These are phyloP conservation scores for Tetramorium parvispinum DNA, from an alignment of 1,140 invertebrate species.

Conservation along the genomic window DNA sequence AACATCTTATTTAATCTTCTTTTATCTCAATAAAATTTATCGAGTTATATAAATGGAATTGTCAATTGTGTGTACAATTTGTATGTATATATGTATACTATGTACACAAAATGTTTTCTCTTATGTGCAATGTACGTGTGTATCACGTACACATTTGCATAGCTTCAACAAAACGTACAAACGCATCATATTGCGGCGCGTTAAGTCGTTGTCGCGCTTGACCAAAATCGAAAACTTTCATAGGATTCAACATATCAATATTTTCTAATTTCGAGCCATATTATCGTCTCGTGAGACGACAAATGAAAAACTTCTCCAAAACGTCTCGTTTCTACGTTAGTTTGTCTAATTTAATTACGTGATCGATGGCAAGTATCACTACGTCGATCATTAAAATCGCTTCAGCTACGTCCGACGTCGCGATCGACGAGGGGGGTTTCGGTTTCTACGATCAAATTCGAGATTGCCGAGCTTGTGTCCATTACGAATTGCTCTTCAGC, in stretches of 20 bases:
- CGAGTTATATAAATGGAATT: slow-evolving; percentile 61
- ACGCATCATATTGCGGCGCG: slow-evolving; percentile 66
- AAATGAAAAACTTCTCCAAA: slow-evolving; percentile 17
- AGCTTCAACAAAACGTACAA: slow-evolving; percentile 78
- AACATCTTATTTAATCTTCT: slow-evolving; percentile 49
- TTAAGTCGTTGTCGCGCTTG: slow-evolving; percentile 40
- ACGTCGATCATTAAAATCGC: slow-evolving; percentile 34
- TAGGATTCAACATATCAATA: slow-evolving; percentile 16
- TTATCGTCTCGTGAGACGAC: neutral
- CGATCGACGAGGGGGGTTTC: neutral
- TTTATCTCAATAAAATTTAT: slow-evolving; percentile 53
- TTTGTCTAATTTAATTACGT: slow-evolving; percentile 49
- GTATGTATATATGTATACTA: slow-evolving; percentile 66
- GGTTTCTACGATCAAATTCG: slow-evolving; percentile 49
- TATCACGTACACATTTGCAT: slow-evolving; percentile 2
- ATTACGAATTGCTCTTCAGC: slow-evolving; percentile 6
- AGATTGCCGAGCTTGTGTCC: slow-evolving; percentile 4
- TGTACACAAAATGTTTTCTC: slow-evolving; percentile 63
- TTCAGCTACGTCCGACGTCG: neutral
- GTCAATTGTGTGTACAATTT: slow-evolving; percentile 62
- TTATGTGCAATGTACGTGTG: neutral
- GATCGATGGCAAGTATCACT: slow-evolving; percentile 38
- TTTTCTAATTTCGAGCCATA: slow-evolving; percentile 53
- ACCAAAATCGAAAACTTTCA: slow-evolving; percentile 62
- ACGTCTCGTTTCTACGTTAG: slow-evolving; percentile 16